Evolutionary conservation across 1,140 invertebrate species (phyloP), one percentile per base, ranked within the genome.

Genomic region (Orussus abietinus): DNA sequence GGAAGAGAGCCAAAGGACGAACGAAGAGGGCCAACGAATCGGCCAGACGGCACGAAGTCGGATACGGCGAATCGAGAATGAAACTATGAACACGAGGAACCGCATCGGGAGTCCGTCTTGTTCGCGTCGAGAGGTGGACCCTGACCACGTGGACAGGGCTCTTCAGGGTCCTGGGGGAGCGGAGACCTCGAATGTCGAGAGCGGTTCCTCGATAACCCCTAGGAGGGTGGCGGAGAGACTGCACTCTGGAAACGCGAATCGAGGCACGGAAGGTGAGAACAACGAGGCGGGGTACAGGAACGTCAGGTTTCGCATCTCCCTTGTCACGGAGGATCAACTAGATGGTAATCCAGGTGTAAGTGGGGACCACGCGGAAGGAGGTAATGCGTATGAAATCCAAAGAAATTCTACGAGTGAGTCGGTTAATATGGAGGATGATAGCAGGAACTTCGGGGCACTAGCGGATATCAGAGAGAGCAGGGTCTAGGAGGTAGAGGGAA

Each of bases 401-500:
- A n/a, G n/a, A n/a, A n/a, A 17, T 7, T 12, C 21, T 17, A 7
- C 9, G 7, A 15, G 7, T 2, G 20, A 13, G n/a, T n/a, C n/a
- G n/a, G 10, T 10, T 4, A 15, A 17, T 12, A 40, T 45, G 3
- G 65, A 64, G 0, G 63, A 63, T 0, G 66, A 67, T 1, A 44
- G 55, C n/a, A 55, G 51, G 17, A 57, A 65, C 44, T 67, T 66
- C 30, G 53, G 58, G 13, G 51, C 58, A 14, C 45, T 69, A 3
- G 62, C 67, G 2, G 67, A 71, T 33, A 72, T 72, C 42, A 60
- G 68, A 0, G 69, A 72, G 28, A 72, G 69, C 40, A 55, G 70
- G 38, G 70, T 72, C 14, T 69, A 45, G 34, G 12, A 15, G 10
- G 22, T 25, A n/a, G n/a, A n/a, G n/a, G n/a, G n/a, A n/a, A n/a